Evolutionary conservation across 1,140 invertebrate genomes (phyloP).

Genomic region (Hirudo medicinalis): DNA sequence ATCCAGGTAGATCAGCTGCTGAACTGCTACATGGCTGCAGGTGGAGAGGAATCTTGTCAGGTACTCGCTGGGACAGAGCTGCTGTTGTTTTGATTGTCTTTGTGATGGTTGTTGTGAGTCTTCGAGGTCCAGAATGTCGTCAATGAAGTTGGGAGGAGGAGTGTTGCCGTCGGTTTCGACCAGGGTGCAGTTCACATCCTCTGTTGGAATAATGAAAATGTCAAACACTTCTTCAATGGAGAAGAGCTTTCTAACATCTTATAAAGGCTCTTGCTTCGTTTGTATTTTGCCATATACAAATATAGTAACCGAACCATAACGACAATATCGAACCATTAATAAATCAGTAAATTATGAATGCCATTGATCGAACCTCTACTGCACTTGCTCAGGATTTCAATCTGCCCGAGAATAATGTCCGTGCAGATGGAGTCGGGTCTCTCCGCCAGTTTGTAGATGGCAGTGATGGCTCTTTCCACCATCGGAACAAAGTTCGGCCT

Average conservation of each 20-base stretch:
- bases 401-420: slow-evolving; percentile 33
- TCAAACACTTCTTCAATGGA: neutral
- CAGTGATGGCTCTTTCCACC: slow-evolving; percentile 48
- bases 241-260: no score
- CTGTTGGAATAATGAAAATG: neutral
- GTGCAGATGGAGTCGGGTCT: slow-evolving; percentile 43
- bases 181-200: neutral
- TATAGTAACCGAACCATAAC: neutral
- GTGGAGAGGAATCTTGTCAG: slow-evolving; percentile 54
- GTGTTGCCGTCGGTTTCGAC: neutral
- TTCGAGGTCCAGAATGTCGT: neutral
- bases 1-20: slow-evolving; percentile 65
- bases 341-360: no score
- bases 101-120: neutral
- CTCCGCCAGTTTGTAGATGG: slow-evolving; percentile 48
- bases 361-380: neutral
- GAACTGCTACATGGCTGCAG: slow-evolving; percentile 57
- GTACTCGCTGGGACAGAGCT: slow-evolving; percentile 28
- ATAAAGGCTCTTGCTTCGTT: no score
- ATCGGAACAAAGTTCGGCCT: slow-evolving; percentile 48
- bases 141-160: neutral
- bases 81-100: neutral
- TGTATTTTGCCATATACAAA: no score
- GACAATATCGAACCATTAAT: no score
- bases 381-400: slow-evolving; percentile 7